Evolutionary conservation across 2,113 vertebrate species (phyloP), one percentile per base, ranked within the genome.

Genomic region (Tragelaphus buxtoni): DNA sequence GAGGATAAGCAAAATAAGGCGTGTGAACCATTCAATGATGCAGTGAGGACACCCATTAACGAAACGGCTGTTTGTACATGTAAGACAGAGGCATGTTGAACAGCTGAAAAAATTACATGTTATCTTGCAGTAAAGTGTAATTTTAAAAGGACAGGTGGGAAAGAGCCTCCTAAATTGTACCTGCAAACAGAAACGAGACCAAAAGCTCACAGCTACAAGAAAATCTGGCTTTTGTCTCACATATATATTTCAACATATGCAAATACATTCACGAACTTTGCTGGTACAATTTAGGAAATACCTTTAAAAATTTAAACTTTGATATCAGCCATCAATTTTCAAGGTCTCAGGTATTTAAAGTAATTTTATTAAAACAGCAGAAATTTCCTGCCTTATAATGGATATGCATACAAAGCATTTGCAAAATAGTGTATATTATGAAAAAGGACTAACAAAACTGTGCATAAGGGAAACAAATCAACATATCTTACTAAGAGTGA

Each of bases 21-120:
- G 86, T 89, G 96, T 93, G 96, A 96, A 97, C 84, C 11, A 91
- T 91, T 92, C 56, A 84, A 93, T 90, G 97, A 95, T 97, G 98
- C 97, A 88, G 98, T 96, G 98, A 92, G 87, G 92, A 98, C 95
- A 96, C 92, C 97, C 98, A 98, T 97, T 98, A 98, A 98, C 98
- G 98, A 99, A 99, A 98, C 92, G 98, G 96, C 95, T 72, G 87
- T 49, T 60, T 95, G 97, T 96, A 94, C 81, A 98, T 95, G 88
- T 98, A 94, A 97, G 97, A 98, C 96, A 95, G 97, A 94, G 97
- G 90, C 61, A 97, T 98, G 98, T 39, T 49, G 93, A 79, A 97
- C 42, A 96, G 26, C 96, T 79, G 97, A 97, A 97, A 98, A 98
- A 77, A 60, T 90, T 98, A 97, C 96, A 98, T 91, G 95, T 98